phyloP scores from a whole-genome alignment of 2,888 invertebrate genomes.

The Globia sparganii region DNA sequence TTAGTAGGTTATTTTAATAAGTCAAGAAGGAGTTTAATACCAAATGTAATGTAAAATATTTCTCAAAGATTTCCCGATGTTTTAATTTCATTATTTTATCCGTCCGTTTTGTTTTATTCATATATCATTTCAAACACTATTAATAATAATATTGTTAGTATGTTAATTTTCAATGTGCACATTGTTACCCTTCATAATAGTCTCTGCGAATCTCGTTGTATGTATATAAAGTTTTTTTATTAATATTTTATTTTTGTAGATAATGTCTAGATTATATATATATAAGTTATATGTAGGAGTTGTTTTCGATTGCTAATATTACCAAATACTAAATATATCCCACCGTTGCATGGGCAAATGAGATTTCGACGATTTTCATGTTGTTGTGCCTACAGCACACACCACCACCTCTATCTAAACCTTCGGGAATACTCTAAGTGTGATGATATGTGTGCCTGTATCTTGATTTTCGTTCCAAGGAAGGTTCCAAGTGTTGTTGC shows the following conservation, averaged over 20 bases:
- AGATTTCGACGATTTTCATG: background rate
- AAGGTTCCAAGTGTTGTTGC: background rate
- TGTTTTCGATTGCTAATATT: background rate
- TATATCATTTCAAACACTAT: background rate
- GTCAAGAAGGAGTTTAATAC: background rate
- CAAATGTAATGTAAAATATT: background rate
- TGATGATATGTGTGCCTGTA: background rate
- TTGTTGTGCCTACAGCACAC: background rate
- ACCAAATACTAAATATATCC: constrained; percentile 1
- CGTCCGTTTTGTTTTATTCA: constrained; percentile 33
- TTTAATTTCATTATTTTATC: constrained; percentile 13
- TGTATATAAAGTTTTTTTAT: background rate
- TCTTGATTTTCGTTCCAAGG: background rate
- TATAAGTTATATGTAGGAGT: background rate
- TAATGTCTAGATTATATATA: background rate
- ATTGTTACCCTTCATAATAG: background rate
- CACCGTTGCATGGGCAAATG: constrained; percentile 19
- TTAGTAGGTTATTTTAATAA: background rate
- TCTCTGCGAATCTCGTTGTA: constrained; percentile 10
- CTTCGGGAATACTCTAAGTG: background rate
- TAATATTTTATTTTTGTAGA: constrained; percentile 10
- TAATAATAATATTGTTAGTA: background rate
- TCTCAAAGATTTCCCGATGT: background rate
- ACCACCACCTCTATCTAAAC: too few relatives aligned
- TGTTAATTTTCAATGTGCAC: background rate